These are phyloP conservation scores for Tanytarsus gracilentus DNA, from an alignment of 2,888 invertebrate species.

Conservation along the genomic window DNA sequence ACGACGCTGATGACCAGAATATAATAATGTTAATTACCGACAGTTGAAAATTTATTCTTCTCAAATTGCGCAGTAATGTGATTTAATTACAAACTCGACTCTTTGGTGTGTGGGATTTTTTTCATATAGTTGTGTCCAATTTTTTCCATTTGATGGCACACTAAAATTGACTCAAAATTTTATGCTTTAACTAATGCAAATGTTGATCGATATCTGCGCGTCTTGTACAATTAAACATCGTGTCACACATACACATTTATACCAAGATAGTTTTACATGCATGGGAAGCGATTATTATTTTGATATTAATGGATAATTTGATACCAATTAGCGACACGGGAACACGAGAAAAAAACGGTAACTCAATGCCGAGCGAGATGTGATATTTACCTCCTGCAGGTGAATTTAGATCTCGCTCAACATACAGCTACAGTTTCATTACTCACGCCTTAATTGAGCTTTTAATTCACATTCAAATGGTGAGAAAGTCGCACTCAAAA, in stretches of 20 bases:
- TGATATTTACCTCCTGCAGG: background rate
- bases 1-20: background rate
- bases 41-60: background rate
- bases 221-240: background rate
- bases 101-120: background rate
- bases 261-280: background rate
- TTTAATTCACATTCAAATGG: conserved; percentile 6
- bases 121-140: background rate
- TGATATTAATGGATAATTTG: conserved; percentile 21
- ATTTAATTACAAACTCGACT: background rate
- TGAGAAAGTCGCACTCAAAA: conserved; percentile 1
- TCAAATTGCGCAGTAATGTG: background rate
- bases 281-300: conserved; percentile 17
- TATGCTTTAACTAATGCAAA: conserved; percentile 13
- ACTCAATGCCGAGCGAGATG: background rate
- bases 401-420: background rate
- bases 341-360: background rate
- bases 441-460: background rate
- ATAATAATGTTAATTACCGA: background rate
- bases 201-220: background rate
- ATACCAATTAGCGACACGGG: conserved; percentile 18
- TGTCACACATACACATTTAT: background rate
- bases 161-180: conserved; percentile 9
- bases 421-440: background rate
- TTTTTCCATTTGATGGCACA: conserved; percentile 17